A percentile compares a stretch with the other conserved stretches of the same genome.
These are phyloP conservation scores for Brachionus rubens DNA, from an alignment of 1,140 invertebrate genomes.

Conservation along the genomic window DNA sequence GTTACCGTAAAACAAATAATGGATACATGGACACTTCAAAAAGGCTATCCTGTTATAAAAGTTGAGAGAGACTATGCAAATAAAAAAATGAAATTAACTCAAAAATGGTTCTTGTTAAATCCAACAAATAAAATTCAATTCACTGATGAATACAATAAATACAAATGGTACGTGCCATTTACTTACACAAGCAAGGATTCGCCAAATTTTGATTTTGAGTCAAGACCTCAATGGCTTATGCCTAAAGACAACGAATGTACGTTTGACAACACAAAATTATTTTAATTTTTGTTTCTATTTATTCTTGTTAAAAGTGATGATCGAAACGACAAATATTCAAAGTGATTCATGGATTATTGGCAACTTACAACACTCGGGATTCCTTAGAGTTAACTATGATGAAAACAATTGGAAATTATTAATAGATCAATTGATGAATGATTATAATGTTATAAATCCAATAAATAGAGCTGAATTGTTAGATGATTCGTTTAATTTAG, in stretches of 20 bases:
- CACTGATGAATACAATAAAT: conserved; percentile 1
- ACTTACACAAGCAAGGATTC: conserved; percentile 48
- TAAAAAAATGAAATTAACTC: conserved; percentile 66
- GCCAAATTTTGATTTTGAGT: conserved; percentile 45
- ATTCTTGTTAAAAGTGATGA: neutral
- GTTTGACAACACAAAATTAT: neutral
- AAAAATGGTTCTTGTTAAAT: conserved; percentile 63
- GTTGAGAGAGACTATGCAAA: conserved; percentile 52
- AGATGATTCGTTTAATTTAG: conserved; percentile 80
- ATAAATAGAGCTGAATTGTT: conserved; percentile 74
- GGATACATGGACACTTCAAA: conserved; percentile 51
- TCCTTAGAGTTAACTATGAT: conserved; percentile 81
- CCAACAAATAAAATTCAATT: conserved; percentile 8
- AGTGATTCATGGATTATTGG: conserved; percentile 65
- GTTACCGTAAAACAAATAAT: conserved; percentile 49
- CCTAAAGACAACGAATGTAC: conserved; percentile 47
- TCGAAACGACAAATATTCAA: neutral
- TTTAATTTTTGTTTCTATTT: neutral
- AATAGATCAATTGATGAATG: conserved; percentile 51
- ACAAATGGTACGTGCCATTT: conserved; percentile 50
- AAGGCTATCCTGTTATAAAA: conserved; percentile 50
- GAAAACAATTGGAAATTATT: conserved; percentile 71
- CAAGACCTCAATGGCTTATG: conserved; percentile 59
- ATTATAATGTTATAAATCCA: conserved; percentile 48
- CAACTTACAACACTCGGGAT: conserved; percentile 79